Percentiles rank a stretch among this genome's conserved stretches.
phyloP scores from a whole-genome alignment of 2,888 invertebrate genomes.

The Rhagonycha lutea region DNA sequence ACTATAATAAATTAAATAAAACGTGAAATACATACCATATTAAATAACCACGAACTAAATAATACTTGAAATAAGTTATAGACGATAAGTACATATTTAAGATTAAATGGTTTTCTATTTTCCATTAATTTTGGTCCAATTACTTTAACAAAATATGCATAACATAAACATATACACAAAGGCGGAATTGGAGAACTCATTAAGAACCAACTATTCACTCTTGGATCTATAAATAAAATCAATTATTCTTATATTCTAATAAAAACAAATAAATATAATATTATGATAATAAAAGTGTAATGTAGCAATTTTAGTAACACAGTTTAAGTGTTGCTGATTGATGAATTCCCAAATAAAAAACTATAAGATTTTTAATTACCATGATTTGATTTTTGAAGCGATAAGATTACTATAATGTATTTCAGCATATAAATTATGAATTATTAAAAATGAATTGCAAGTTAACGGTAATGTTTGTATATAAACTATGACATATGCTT shows the following conservation, averaged over 20 bases:
- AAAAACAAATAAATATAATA: background rate
- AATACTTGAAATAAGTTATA: slow-evolving; percentile 90
- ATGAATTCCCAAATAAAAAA: too few relatives aligned
- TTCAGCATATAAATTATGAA: too few relatives aligned
- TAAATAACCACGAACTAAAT: slow-evolving; percentile 89
- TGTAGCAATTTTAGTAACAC: background rate
- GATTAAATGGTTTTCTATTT: slow-evolving; percentile 84
- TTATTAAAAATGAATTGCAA: too few relatives aligned
- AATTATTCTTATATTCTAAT: background rate
- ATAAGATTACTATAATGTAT: too few relatives aligned
- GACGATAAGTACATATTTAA: slow-evolving; percentile 76
- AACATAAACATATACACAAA: slow-evolving; percentile 77
- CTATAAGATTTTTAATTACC: too few relatives aligned
- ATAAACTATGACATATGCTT: too few relatives aligned
- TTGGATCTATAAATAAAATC: slow-evolving; percentile 72
- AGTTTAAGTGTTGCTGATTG: too few relatives aligned
- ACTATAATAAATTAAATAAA: background rate
- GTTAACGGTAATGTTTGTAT: too few relatives aligned
- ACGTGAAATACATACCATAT: slow-evolving; percentile 70
- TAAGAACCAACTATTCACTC: slow-evolving; percentile 87
- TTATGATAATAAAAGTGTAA: background rate
- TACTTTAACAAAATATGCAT: slow-evolving; percentile 81
- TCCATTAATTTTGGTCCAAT: slow-evolving; percentile 88
- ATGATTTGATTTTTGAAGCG: too few relatives aligned
- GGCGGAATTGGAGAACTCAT: slow-evolving; percentile 90